Evolutionary conservation across 2,888 invertebrate species (phyloP).

Genomic region (Teleiodes luculella): DNA sequence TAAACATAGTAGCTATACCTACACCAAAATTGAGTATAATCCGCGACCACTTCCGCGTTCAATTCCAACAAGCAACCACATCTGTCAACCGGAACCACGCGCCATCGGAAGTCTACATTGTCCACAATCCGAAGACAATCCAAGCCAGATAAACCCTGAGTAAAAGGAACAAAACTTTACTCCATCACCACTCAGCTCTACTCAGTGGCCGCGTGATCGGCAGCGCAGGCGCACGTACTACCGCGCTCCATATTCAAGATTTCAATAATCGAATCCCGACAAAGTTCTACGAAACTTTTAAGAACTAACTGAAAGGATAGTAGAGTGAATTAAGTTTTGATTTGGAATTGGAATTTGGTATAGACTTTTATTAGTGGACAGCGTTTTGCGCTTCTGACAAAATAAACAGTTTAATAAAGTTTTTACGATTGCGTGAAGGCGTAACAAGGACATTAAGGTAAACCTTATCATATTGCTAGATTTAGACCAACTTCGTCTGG

Average conservation of each 20-base stretch:
- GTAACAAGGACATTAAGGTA: constrained; percentile 21
- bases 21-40: constrained; percentile 20
- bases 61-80: constrained; percentile 22
- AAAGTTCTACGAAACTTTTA: constrained; percentile 27
- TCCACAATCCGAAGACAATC: constrained; percentile 34
- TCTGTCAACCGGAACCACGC: constrained; percentile 56
- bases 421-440: constrained; percentile 20
- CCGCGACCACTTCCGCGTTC: constrained; percentile 37
- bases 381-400: constrained; percentile 1
- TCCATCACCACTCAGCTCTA: constrained; percentile 11
- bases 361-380: not conserved
- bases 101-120: constrained; percentile 64
- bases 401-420: constrained; percentile 16
- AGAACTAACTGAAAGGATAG: constrained; percentile 13
- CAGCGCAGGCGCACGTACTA: constrained; percentile 50
- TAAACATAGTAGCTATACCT: too few relatives aligned
- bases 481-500: not conserved
- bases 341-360: not conserved
- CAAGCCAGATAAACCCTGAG: constrained; percentile 32
- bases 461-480: constrained; percentile 18
- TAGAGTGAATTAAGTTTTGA: constrained; percentile 11
- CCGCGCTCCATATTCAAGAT: constrained; percentile 25
- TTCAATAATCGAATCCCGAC: constrained; percentile 40
- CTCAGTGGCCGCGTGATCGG: constrained; percentile 65
- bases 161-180: constrained; percentile 50